These are phyloP conservation scores for Chaetodon trifasciatus DNA, from an alignment of 2,797 vertebrate genomes.

Conservation along the genomic window DNA sequence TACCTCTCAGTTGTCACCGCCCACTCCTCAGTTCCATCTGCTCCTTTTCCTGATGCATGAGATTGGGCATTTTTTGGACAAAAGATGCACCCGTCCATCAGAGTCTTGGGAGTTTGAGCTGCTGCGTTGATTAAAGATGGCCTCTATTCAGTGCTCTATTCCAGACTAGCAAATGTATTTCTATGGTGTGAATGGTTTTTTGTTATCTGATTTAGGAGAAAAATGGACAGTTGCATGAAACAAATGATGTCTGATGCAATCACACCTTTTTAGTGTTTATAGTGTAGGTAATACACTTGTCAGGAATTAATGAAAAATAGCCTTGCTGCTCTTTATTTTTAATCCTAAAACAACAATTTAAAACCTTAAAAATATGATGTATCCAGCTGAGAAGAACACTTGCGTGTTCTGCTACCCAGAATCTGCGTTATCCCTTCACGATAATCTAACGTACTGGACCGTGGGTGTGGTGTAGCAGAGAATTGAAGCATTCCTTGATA, in stretches of 20 bases:
- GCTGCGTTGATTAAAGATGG: slow-evolving; percentile 52
- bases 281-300: neutral
- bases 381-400: neutral
- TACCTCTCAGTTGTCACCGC: slow-evolving; percentile 59
- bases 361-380: neutral
- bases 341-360: slow-evolving; percentile 1
- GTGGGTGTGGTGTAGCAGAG: slow-evolving; percentile 1
- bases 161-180: slow-evolving; percentile 1
- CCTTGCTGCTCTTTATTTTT: neutral
- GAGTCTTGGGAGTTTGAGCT: slow-evolving; percentile 44
- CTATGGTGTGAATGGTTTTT: slow-evolving; percentile 6
- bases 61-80: slow-evolving; percentile 49
- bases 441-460: slow-evolving; percentile 49
- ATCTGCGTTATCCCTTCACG: slow-evolving; percentile 3
- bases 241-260: slow-evolving; percentile 29
- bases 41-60: slow-evolving; percentile 50
- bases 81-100: slow-evolving; percentile 44
- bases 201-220: slow-evolving; percentile 33
- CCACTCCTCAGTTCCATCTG: slow-evolving; percentile 70
- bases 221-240: slow-evolving; percentile 22
- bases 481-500: slow-evolving; percentile 56
- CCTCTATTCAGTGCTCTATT: slow-evolving; percentile 33
- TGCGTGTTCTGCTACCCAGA: neutral
- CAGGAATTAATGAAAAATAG: neutral
- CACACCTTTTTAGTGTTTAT: neutral